Evolutionary conservation across 2,797 vertebrate genomes (phyloP).

Genomic region (Danio jaintianensis): DNA sequence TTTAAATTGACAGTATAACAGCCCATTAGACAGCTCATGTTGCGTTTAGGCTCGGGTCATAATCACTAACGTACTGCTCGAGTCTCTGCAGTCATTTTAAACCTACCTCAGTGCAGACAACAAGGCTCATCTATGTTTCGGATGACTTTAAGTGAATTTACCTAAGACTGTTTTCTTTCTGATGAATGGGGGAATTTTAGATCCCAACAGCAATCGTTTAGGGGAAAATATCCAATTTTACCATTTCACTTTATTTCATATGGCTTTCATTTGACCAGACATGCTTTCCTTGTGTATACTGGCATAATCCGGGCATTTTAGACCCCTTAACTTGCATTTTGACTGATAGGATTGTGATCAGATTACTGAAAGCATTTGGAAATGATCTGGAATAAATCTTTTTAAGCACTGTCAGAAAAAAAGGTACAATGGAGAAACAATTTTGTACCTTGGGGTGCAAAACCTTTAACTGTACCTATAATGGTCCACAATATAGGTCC

Average conservation of each 20-base stretch:
- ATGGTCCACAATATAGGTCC: too few species aligned
- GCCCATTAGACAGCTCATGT: slow-evolving; percentile 54
- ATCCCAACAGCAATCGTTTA: slow-evolving; percentile 25
- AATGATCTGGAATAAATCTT: background rate
- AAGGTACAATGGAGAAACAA: too few species aligned
- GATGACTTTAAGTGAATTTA: slow-evolving; percentile 65
- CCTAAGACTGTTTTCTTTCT: slow-evolving; percentile 64
- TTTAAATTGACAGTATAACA: slow-evolving; percentile 60
- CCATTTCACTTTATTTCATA: background rate
- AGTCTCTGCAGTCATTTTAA: slow-evolving; percentile 73
- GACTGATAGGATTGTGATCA: background rate
- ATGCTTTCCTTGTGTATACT: background rate
- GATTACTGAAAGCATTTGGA: slow-evolving; percentile 5
- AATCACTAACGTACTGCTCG: slow-evolving; percentile 69
- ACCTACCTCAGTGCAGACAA: slow-evolving; percentile 68
- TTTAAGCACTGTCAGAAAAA: too few species aligned
- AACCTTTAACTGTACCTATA: too few species aligned
- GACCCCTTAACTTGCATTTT: background rate
- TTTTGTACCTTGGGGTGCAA: too few species aligned
- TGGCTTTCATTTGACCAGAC: background rate
- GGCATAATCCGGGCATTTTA: slow-evolving; percentile 17
- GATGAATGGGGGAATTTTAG: slow-evolving; percentile 64
- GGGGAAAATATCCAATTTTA: background rate
- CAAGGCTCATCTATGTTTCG: slow-evolving; percentile 62
- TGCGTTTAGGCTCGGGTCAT: slow-evolving; percentile 65